phyloP scores from a whole-genome alignment of 2,797 vertebrate species.

The Hoplostethus atlanticus region DNA sequence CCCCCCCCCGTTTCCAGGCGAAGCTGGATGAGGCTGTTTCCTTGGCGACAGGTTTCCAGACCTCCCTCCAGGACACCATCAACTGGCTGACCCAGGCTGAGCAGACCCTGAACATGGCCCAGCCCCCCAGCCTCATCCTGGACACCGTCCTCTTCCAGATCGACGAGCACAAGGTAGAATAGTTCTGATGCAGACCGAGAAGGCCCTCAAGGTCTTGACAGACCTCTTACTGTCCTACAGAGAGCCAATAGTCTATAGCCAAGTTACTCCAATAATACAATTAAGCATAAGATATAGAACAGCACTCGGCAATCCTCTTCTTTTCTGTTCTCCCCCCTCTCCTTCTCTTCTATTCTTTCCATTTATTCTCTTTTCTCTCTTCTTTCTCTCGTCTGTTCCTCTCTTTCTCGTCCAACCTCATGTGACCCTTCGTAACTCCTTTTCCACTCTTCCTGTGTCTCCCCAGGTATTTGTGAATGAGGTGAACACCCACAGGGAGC shows the following conservation, averaged over 20 bases:
- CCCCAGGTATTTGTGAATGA: constrained; percentile 96
- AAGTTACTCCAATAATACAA: too few relatives aligned
- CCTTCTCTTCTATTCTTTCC: background rate
- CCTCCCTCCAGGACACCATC: constrained; percentile 98
- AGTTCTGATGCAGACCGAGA: too few relatives aligned
- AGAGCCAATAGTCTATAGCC: too few relatives aligned
- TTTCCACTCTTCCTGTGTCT: background rate
- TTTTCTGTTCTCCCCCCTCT: background rate
- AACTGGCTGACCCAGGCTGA: constrained; percentile 98
- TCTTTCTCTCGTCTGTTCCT: background rate
- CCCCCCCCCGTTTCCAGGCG: constrained; percentile 78
- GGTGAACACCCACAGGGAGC: constrained; percentile 96
- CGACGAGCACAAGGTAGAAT: constrained; percentile 95
- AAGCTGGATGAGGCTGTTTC: constrained; percentile 95
- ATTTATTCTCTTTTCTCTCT: background rate
- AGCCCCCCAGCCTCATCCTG: constrained; percentile 93
- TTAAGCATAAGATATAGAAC: background rate
- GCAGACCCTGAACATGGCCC: constrained; percentile 94
- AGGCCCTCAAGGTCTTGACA: too few relatives aligned
- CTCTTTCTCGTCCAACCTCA: background rate
- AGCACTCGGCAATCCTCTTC: background rate
- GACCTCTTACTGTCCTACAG: too few relatives aligned
- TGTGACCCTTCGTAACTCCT: background rate
- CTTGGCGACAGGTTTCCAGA: constrained; percentile 95
- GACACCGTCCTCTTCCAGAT: constrained; percentile 96